Conservation (phyloP, 2,113 vertebrate species). For the Polypterus bichir region DNA sequence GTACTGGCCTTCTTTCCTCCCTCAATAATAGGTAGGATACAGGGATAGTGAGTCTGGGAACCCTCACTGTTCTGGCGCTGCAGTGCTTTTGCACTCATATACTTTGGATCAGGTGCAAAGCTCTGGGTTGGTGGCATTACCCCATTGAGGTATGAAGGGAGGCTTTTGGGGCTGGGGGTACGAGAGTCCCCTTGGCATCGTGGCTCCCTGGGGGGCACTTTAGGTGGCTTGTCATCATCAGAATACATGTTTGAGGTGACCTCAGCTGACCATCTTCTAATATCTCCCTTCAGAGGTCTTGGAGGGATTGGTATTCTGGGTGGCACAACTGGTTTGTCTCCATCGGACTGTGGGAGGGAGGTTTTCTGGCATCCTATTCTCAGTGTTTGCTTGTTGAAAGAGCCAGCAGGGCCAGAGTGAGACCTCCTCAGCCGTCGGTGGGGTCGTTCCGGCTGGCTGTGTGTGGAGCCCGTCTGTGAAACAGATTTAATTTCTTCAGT, state of each 20-base stretch:
- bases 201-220: constrained; percentile 80
- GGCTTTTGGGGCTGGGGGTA: constrained; percentile 83
- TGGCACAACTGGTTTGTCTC: constrained; percentile 73
- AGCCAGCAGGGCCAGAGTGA: constrained; percentile 83
- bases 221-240: constrained; percentile 82
- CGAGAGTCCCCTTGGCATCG: constrained; percentile 63
- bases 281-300: constrained; percentile 60
- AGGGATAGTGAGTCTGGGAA: constrained; percentile 52
- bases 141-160: constrained; percentile 81
- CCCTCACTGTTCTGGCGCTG: constrained; percentile 86
- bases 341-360: constrained; percentile 43
- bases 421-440: constrained; percentile 73
- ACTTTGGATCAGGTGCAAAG: constrained; percentile 91
- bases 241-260: constrained; percentile 68
- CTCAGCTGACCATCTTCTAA: constrained; percentile 88
- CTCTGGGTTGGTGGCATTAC: constrained; percentile 95
- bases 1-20: constrained; percentile 76
- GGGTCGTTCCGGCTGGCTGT: constrained; percentile 47
- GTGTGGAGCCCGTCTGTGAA: neutral
- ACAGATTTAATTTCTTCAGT: constrained; percentile 21
- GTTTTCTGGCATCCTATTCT: constrained; percentile 45
- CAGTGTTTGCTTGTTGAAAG: constrained; percentile 69
- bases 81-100: constrained; percentile 74
- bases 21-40: constrained; percentile 88
- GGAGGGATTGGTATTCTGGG: constrained; percentile 88